phyloP scores from a whole-genome alignment of 2,888 invertebrate genomes.

The Nesidiocoris tenuis region DNA sequence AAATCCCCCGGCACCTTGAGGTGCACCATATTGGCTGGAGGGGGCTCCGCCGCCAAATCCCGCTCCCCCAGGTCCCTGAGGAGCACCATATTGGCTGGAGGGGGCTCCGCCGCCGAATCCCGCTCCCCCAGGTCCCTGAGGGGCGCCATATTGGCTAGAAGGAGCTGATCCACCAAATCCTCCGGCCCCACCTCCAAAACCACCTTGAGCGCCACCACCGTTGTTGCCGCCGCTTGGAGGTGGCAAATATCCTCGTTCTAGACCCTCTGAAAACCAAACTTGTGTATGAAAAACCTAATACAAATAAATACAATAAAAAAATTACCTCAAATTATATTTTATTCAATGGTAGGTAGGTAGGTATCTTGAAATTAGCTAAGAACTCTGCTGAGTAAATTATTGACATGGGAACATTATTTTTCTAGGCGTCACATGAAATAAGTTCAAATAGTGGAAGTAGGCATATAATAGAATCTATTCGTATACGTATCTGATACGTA shows the following conservation, averaged over 20 bases:
- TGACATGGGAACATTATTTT: too few relatives aligned
- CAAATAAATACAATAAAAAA: background rate
- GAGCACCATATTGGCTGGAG: slow-evolving; percentile 31
- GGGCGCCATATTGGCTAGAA: slow-evolving; percentile 33
- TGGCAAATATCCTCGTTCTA: slow-evolving; percentile 35
- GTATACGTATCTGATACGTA: too few relatives aligned
- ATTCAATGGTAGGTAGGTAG: too few relatives aligned
- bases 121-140: slow-evolving; percentile 5
- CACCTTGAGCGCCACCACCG: slow-evolving; percentile 25
- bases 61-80: slow-evolving; percentile 5
- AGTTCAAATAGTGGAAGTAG: too few relatives aligned
- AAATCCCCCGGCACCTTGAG: background rate
- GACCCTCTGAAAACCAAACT: slow-evolving; percentile 32
- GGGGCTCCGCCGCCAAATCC: slow-evolving; percentile 34
- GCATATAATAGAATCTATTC: too few relatives aligned
- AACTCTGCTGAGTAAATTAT: too few relatives aligned
- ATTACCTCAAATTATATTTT: too few relatives aligned
- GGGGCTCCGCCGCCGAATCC: slow-evolving; percentile 33
- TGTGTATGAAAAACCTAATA: background rate
- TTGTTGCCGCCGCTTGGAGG: slow-evolving; percentile 25
- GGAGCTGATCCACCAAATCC: slow-evolving; percentile 28
- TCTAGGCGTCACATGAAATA: too few relatives aligned
- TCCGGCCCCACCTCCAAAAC: slow-evolving; percentile 19
- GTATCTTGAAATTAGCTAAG: too few relatives aligned
- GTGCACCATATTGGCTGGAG: slow-evolving; percentile 31